Base-by-base conservation (phyloP, 2,113 vertebrate species). In the Dinomys branickii region DNA sequence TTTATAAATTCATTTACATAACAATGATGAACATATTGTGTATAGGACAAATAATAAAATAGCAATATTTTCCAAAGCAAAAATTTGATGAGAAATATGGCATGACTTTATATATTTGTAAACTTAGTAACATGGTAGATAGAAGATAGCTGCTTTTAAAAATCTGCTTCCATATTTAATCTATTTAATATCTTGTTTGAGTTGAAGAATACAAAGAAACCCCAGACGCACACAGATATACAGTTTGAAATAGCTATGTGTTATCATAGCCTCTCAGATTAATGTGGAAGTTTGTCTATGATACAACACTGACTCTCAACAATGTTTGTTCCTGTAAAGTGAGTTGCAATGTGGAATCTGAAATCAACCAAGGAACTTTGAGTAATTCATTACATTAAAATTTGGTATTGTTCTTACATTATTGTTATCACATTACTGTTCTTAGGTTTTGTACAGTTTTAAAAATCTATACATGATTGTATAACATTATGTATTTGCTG, bases 51-150 rank as follows among this genome's bases (percentile, higher is more conserved):
- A 63, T 61, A 61, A 89, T 85, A 84, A 94, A 92, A 93, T n/a
- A 86, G 16, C 38, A 94, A 56, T 88, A 67, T 73, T 94, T 94
- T 82, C 9, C 54, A 41, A 91, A 92, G 88, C 35, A 58, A 83
- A 91, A n/a, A 20, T 44, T 30, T 50, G 69, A 24, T 52, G 20
- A 90, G 71, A 96, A 35, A 16, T 85, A 65, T 5, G 50, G 61
- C 24, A 61, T 69, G 30, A 12, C 41, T 89, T 86, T 67, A 65
- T n/a, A 58, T 59, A 88, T 86, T 75, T 44, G 26, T 44, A 88
- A 94, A 85, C 44, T 22, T 58, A 65, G 28, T 54, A 2, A 73
- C 33, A 71, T 54, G 26, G 11, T 35, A 13, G 61, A 73, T 50
- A 52, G 77, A 97, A 90, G 56, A 22, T 19, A 61, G 30, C 7